These are phyloP conservation scores for Poliocrania exsul DNA, from an alignment of 2,797 vertebrate species.

Conservation along the genomic window DNA sequence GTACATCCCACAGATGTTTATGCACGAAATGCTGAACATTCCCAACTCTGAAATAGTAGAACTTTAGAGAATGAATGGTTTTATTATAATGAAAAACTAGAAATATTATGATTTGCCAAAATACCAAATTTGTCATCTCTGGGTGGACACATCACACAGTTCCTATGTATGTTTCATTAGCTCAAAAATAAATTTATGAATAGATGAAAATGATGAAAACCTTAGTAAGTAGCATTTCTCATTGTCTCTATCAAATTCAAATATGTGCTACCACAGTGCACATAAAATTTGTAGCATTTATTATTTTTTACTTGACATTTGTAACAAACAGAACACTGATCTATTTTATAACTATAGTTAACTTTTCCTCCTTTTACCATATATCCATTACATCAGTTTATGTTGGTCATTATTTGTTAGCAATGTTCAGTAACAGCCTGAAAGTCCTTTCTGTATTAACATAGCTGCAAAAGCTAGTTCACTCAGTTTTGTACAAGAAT, in stretches of 20 bases:
- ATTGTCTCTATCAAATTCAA: neutral
- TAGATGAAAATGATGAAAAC: neutral
- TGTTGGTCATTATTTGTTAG: neutral
- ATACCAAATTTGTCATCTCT: neutral
- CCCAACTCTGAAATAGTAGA: neutral
- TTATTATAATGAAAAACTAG: neutral
- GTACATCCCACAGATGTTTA: neutral
- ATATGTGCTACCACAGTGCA: neutral
- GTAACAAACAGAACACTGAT: neutral
- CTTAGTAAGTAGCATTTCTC: neutral
- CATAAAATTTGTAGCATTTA: neutral
- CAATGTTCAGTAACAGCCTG: neutral
- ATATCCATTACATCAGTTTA: neutral
- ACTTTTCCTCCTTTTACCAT: neutral
- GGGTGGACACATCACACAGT: neutral
- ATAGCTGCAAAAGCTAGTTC: neutral
- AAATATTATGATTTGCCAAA: neutral
- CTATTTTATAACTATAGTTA: neutral
- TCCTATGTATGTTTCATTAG: neutral
- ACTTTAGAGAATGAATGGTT: neutral
- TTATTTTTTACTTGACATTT: slow-evolving; percentile 18
- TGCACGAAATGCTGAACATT: neutral
- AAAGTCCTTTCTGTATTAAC: neutral
- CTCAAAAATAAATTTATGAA: neutral
- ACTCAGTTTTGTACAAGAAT: neutral